Base-by-base conservation (phyloP, 2,888 invertebrate species). In the Drosophila sordidapex region DNA sequence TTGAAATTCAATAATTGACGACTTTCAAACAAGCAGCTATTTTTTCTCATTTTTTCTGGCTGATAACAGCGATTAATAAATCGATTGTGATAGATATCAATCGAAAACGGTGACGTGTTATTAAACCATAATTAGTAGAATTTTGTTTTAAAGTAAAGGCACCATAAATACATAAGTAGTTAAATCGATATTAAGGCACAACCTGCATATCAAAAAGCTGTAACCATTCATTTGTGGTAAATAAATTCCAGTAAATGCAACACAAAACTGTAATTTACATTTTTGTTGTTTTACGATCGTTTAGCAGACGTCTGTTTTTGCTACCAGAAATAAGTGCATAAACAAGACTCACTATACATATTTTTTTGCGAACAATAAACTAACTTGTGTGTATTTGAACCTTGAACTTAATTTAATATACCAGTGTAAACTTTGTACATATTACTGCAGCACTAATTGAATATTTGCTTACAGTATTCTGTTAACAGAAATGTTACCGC, bases 21-120 rank as follows among this genome's bases (percentile, higher is more conserved):
- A 49, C 18, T 27, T 49, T 49, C 15, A 6, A 0, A 7, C 18
- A 15, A 62, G n/a, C 64, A 75, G 57, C 43, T 75, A 66, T 66
- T 66, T 46, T 54, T 15, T 25, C 33, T 33, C 54, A 10, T 7
- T 15, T 36, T 4, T 46, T 46, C 25, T 46, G 8, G 15, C 59
- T 49, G 70, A 71, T 71, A 73, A 64, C 29, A 27, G 7, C 6
- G 3, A 29, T 18, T 25, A 2, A 21, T n/a, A n/a, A 40, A 36
- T 11, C 25, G 21, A 10, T 11, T 18, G 11, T 15, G 7, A 49
- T 49, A 52, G n/a, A 15, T 53, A 27, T 27, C 46, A 46, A 46
- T 15, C 4, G 6, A 43, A 31, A 35, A 7, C 35, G 35, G n/a
- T 59, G 35, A 59, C 59, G 59, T 59, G 49, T 27, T 27, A n/a